Evolutionary conservation across 2,888 invertebrate species (phyloP), one percentile per base, ranked within the genome.

Genomic region (Scaptomyza parva): DNA sequence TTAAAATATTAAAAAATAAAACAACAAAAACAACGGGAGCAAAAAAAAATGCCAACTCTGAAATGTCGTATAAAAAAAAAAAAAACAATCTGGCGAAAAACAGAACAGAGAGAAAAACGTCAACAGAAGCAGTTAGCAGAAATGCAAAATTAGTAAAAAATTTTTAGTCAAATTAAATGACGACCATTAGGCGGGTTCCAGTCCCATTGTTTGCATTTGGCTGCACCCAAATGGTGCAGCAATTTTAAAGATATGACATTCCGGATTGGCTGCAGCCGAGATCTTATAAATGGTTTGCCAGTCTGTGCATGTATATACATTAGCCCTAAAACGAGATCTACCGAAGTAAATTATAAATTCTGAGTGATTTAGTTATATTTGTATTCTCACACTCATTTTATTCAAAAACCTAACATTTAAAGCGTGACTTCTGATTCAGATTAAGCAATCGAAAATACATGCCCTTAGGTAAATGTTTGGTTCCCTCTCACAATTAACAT

Each of bases 81-180:
- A 35, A 78, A 55, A 47, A 52, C 55, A 57, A 50, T 22, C 22
- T 20, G 41, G 11, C 41, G 7, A 24, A 45, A 48, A 22, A 22
- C 39, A 53, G 40, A 40, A 40, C 24, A 47, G 28, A 26, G 55
- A 12, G 68, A 58, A 70, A 44, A 70, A 44, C 41, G 26, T 53
- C 69, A 66, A 44, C 30, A 61, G 52, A 20, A 18, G 24, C 52
- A 9, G 18, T 33, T 33, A 11, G 20, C 48, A 22, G 35, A 43
- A 44, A 37, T 50, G 74, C 74, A 68, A 74, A 81, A 83, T 83
- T 78, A 70, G 78, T 83, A 78, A 81, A 81, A 81, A 71, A 72
- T 74, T 73, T 70, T 58, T 79, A 79, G 76, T 63, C 69, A 83
- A 83, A 83, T 83, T 87, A 71, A 85, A 87, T 83, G 82, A 87